Percentiles rank a stretch among this genome's conserved stretches.
phyloP scores from a whole-genome alignment of 1,140 invertebrate genomes.

The Sminthurinus signatus region DNA sequence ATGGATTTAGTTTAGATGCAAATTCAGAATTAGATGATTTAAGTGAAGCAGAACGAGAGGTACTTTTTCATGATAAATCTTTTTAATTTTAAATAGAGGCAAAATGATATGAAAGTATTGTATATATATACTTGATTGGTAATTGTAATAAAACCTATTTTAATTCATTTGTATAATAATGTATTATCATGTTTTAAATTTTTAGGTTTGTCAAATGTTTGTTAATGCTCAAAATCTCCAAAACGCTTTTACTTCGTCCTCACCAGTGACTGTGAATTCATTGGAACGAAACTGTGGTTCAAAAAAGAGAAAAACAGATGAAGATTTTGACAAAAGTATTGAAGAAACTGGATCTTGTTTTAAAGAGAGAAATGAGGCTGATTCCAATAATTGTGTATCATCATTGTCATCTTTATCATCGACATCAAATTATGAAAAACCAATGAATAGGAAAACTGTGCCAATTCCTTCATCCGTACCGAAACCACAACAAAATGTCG shows the following conservation, averaged over 20 bases:
- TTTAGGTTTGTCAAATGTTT: slow-evolving; percentile 35
- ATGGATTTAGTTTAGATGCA: slow-evolving; percentile 28
- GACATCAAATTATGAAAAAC: no score
- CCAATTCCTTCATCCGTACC: no score
- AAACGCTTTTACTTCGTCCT: neutral
- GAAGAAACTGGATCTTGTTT: neutral
- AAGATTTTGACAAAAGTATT: slow-evolving; percentile 1
- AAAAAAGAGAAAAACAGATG: slow-evolving; percentile 17
- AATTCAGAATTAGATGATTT: slow-evolving; percentile 26
- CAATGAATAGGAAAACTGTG: no score
- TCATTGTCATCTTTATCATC: no score
- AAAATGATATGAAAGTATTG: neutral
- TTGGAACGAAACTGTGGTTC: neutral
- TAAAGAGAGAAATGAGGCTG: no score
- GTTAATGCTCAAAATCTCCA: slow-evolving; percentile 18
- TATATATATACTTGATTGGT: no score
- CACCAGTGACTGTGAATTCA: neutral
- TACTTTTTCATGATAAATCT: neutral
- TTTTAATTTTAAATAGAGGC: neutral
- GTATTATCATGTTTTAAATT: no score
- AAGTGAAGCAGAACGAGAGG: slow-evolving; percentile 26
- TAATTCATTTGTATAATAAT: no score
- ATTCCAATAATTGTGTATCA: no score
- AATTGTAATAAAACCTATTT: no score
- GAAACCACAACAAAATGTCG: no score